Evolutionary conservation across 2,113 vertebrate species (phyloP).

Genomic region (Crotophaga sulcirostris): DNA sequence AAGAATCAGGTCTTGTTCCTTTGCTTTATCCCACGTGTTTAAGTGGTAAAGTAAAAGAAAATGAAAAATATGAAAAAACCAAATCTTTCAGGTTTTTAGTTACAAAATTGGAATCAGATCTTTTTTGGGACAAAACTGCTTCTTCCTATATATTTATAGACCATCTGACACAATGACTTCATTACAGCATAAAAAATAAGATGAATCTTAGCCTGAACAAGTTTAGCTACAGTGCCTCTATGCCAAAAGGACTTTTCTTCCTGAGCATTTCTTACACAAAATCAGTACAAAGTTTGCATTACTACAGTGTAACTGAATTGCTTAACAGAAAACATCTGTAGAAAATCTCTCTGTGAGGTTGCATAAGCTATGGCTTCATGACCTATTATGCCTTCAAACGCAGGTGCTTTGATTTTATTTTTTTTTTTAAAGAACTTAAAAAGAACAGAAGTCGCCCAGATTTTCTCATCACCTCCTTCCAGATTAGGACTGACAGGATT

Average conservation of each 20-base stretch:
- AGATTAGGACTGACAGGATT: background rate
- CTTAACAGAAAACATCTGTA: background rate
- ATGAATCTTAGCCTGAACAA: background rate
- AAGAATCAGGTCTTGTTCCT: background rate
- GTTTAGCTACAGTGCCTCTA: background rate
- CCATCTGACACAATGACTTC: background rate
- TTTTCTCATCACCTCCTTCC: background rate
- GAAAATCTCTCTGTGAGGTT: background rate
- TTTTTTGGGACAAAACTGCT: background rate
- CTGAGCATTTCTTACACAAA: background rate
- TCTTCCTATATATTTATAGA: background rate
- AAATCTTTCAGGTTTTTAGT: background rate
- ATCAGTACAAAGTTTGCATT: background rate
- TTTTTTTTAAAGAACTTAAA: background rate
- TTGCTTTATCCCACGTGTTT: background rate
- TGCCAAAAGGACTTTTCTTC: background rate
- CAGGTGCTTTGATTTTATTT: background rate
- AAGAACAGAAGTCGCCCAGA: background rate
- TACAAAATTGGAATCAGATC: background rate
- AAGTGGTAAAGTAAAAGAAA: background rate
- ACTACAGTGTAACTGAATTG: background rate
- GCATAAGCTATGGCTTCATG: fast-evolving
- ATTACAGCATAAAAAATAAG: background rate
- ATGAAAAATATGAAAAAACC: background rate
- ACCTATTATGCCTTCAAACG: background rate